A percentile compares a stretch with the other conserved stretches of the same genome.
These are phyloP conservation scores for Sebastes taczanowskii DNA, from an alignment of 2,797 vertebrate species.

Conservation along the genomic window DNA sequence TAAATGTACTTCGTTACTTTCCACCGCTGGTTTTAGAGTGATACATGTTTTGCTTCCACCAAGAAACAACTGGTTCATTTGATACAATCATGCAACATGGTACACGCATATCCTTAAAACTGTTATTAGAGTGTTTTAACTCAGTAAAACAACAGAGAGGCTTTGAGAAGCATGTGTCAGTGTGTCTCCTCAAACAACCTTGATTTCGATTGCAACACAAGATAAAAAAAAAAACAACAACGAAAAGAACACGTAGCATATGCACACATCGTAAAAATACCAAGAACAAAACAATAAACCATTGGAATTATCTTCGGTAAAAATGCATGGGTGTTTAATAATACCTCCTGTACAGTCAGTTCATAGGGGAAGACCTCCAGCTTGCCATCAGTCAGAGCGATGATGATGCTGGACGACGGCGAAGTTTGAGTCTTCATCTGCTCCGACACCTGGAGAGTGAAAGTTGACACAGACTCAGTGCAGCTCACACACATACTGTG, in stretches of 20 bases:
- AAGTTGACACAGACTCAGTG: background rate
- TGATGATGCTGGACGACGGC: constrained; percentile 90
- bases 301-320: background rate
- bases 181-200: background rate
- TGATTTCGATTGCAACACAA: background rate
- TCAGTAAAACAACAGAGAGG: background rate
- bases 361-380: constrained; percentile 85
- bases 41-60: background rate
- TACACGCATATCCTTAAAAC: background rate
- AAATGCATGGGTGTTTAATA: background rate
- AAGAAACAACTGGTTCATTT: background rate
- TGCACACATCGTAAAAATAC: background rate
- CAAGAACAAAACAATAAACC: background rate
- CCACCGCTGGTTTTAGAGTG: no score
- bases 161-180: background rate
- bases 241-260: background rate
- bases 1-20: no score
- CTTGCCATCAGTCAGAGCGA: constrained; percentile 95
- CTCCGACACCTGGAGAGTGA: constrained; percentile 75
- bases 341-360: constrained; percentile 89
- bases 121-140: background rate
- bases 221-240: background rate
- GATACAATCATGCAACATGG: background rate
- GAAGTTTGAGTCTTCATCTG: constrained; percentile 87
- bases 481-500: background rate